phyloP scores from a whole-genome alignment of 1,140 invertebrate species.

The Drosophila biarmipes region DNA sequence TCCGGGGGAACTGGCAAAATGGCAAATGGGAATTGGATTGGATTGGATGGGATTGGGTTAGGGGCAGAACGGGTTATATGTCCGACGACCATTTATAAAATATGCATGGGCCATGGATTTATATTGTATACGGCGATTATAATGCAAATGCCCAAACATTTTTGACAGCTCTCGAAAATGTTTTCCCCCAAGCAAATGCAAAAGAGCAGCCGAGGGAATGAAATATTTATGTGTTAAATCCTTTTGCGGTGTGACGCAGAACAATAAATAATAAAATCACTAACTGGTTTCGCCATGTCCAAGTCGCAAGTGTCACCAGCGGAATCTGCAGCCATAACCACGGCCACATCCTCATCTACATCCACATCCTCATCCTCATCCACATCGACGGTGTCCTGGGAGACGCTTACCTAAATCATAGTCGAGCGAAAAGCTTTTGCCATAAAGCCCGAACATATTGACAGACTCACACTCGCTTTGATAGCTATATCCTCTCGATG shows the following conservation, averaged over 20 bases:
- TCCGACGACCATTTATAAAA: slow-evolving; percentile 54
- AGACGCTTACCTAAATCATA: slow-evolving; percentile 77
- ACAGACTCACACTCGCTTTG: slow-evolving; percentile 52
- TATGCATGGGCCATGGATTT: slow-evolving; percentile 74
- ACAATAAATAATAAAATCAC: slow-evolving; percentile 80
- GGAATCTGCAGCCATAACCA: slow-evolving; percentile 20
- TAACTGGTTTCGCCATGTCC: slow-evolving; percentile 49
- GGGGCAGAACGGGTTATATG: slow-evolving; percentile 8
- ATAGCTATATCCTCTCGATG: slow-evolving; percentile 26
- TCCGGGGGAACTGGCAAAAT: slow-evolving; percentile 14
- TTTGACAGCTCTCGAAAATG: slow-evolving; percentile 69
- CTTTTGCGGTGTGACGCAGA: slow-evolving; percentile 54
- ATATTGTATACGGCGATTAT: slow-evolving; percentile 73
- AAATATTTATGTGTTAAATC: slow-evolving; percentile 78
- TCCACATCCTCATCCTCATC: slow-evolving; percentile 2
- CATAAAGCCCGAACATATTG: slow-evolving; percentile 71
- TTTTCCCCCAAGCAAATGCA: slow-evolving; percentile 21
- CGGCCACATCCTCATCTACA: slow-evolving; percentile 6
- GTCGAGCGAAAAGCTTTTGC: slow-evolving; percentile 53
- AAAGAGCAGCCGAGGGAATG: slow-evolving; percentile 30
- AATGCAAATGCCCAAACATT: slow-evolving; percentile 75
- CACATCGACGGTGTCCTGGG: slow-evolving; percentile 25
- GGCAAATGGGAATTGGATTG: slow-evolving; percentile 15
- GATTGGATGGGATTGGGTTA: neutral
- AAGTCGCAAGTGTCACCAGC: slow-evolving; percentile 39